phyloP scores from a whole-genome alignment of 2,113 vertebrate species.

The Podiceps cristatus region DNA sequence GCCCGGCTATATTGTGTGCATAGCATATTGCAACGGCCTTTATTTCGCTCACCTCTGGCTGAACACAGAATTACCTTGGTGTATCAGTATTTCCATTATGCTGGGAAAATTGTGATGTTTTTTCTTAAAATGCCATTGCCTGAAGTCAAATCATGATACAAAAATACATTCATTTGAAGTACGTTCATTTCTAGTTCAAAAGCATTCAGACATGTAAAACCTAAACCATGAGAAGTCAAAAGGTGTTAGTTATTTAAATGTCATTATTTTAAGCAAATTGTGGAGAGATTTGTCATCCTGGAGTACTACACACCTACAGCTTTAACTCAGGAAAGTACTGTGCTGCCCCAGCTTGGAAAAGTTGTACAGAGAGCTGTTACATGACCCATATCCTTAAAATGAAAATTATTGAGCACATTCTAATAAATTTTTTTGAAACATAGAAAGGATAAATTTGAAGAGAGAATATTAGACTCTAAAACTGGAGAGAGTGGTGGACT shows the following conservation, averaged over 20 bases:
- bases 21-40: background rate
- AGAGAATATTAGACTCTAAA: no score
- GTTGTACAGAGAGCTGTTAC: background rate
- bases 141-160: background rate
- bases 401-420: background rate
- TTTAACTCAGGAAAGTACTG: background rate
- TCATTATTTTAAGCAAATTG: background rate
- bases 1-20: background rate
- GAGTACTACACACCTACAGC: background rate
- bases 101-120: background rate
- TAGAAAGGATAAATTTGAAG: background rate
- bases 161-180: background rate
- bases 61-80: background rate
- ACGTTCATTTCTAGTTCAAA: background rate
- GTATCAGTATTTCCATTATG: background rate
- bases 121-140: background rate
- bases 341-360: background rate
- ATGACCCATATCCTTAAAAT: background rate
- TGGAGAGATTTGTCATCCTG: background rate
- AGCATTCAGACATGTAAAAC: background rate
- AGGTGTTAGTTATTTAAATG: background rate
- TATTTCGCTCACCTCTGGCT: background rate
- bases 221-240: background rate
- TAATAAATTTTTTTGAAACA: background rate
- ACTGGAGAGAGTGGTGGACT: background rate